Percentiles rank a stretch among this genome's conserved stretches.
Conservation (phyloP, 2,888 invertebrate species). For the Neria commutata region DNA sequence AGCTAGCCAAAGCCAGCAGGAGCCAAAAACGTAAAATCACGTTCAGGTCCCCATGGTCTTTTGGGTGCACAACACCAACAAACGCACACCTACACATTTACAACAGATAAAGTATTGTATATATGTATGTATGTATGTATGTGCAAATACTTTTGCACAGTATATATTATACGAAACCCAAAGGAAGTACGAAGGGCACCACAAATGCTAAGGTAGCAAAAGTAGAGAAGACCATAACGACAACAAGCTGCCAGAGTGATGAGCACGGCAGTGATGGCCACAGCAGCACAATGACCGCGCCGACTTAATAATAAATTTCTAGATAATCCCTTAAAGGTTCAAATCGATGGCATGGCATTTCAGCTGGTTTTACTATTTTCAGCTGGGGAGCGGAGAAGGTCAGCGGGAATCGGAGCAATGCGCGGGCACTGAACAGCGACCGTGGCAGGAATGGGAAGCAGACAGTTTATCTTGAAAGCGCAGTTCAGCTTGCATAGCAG, state of each 20-base stretch:
- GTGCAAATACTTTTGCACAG: slow-evolving; percentile 26
- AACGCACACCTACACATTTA: not conserved
- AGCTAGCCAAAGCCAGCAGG: not conserved
- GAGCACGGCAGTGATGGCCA: too few relatives aligned
- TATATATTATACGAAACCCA: too few relatives aligned
- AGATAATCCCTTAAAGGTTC: slow-evolving; percentile 23
- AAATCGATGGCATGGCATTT: slow-evolving; percentile 4
- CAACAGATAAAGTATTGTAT: not conserved
- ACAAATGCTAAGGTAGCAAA: not conserved
- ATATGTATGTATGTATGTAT: slow-evolving; percentile 12
- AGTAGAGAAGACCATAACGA: not conserved
- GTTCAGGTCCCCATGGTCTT: slow-evolving; percentile 52
- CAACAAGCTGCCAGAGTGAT: not conserved
- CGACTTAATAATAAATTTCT: slow-evolving; percentile 15
- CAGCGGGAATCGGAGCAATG: not conserved
- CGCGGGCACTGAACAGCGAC: too few relatives aligned
- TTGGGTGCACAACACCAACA: slow-evolving; percentile 45
- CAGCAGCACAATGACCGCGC: too few relatives aligned
- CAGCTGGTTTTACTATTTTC: too few relatives aligned
- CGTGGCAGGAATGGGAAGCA: too few relatives aligned
- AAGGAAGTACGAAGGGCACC: not conserved
- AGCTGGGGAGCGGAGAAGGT: too few relatives aligned
- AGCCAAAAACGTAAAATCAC: not conserved
- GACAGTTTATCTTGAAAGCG: too few relatives aligned
- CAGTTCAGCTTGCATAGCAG: too few relatives aligned